Conservation (phyloP, 2,797 vertebrate genomes). For the Margarornis squamiger region DNA sequence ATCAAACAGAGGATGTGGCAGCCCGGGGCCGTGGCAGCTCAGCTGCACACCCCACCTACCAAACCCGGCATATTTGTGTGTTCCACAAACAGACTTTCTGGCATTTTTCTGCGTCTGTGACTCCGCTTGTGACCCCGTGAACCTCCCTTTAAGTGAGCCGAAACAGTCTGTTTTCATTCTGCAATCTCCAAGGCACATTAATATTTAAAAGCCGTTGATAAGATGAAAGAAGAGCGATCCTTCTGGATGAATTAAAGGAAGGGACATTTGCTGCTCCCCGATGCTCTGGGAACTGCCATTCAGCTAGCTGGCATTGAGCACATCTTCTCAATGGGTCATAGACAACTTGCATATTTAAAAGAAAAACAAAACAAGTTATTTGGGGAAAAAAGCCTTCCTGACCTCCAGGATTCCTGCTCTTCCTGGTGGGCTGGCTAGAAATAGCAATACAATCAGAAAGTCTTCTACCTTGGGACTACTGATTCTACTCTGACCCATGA, state of each 20-base stretch:
- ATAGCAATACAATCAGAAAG: background rate
- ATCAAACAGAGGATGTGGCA: background rate
- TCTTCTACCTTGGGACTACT: background rate
- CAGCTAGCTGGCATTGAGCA: background rate
- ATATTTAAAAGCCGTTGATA: conserved; percentile 52
- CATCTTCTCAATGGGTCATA: conserved; percentile 25
- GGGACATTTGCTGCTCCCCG: background rate
- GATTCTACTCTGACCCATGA: conserved; percentile 9
- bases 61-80: background rate
- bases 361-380: conserved; percentile 22
- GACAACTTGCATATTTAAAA: background rate
- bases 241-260: conserved; percentile 14
- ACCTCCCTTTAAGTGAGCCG: conserved; percentile 46
- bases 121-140: conserved; percentile 51
- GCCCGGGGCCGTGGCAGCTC: background rate
- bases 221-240: conserved; percentile 41
- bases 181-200: conserved; percentile 12
- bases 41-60: conserved; percentile 22
- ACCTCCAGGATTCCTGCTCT: background rate
- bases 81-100: conserved; percentile 50
- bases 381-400: background rate
- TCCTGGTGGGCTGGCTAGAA: conserved; percentile 31
- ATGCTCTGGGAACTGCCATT: conserved; percentile 38
- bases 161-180: conserved; percentile 43
- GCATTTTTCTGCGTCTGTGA: conserved; percentile 63